Percentiles rank a stretch among this genome's conserved stretches.
Evolutionary conservation across 1,140 invertebrate genomes (phyloP).

Genomic region (Pomacea maculata): DNA sequence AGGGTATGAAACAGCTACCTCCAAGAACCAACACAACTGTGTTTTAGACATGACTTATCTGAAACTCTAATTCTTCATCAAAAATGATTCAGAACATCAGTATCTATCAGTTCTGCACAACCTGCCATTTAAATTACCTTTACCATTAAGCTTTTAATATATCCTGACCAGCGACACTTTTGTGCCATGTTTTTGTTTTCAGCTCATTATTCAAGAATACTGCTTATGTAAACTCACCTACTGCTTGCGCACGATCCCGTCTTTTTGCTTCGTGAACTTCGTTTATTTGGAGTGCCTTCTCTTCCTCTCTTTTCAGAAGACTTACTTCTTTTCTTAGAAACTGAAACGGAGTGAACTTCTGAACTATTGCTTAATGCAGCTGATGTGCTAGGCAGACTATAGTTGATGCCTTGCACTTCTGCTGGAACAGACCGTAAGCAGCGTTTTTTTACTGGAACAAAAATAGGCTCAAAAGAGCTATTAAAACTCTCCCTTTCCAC

Average conservation of each 20-base stretch:
- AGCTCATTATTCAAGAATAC: neutral
- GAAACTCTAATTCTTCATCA: too few relatives aligned
- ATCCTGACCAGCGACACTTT: too few relatives aligned
- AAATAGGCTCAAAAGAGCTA: neutral
- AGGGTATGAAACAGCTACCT: too few relatives aligned
- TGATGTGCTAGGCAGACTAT: slow-evolving; percentile 10
- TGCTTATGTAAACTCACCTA: slow-evolving; percentile 57
- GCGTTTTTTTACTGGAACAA: slow-evolving; percentile 2
- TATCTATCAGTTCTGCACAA: too few relatives aligned
- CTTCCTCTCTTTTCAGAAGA: slow-evolving; percentile 2
- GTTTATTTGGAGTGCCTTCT: slow-evolving; percentile 29
- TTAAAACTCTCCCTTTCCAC: neutral
- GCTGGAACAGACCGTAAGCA: neutral
- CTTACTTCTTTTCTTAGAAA: slow-evolving; percentile 17
- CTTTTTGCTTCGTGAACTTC: slow-evolving; percentile 66
- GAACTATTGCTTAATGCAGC: neutral
- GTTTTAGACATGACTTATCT: too few relatives aligned
- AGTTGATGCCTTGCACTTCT: slow-evolving; percentile 1
- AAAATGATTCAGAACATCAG: too few relatives aligned
- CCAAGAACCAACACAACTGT: too few relatives aligned
- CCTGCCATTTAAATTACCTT: too few relatives aligned
- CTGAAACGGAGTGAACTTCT: neutral
- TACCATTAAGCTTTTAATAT: too few relatives aligned
- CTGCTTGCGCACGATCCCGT: slow-evolving; percentile 82
- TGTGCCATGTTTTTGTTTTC: too few relatives aligned